phyloP scores from a whole-genome alignment of 2,797 vertebrate species.

The Okamejei kenojei region DNA sequence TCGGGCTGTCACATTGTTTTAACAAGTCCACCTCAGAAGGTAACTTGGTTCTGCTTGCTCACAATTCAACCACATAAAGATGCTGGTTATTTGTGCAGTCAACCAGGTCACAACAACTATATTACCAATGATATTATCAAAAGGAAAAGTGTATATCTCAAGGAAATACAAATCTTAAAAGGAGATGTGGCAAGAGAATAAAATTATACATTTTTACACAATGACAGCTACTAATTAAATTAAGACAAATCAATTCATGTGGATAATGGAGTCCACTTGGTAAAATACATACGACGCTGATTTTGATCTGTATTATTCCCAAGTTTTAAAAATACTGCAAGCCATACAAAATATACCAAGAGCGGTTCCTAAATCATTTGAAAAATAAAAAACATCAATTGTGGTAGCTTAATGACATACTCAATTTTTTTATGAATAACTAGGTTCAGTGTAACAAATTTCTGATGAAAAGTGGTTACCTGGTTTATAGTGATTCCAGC shows the following conservation, averaged over 20 bases:
- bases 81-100: background rate
- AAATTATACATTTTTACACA: background rate
- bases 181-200: background rate
- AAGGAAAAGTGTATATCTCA: background rate
- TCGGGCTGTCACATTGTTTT: background rate
- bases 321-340: background rate
- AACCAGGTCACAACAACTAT: background rate
- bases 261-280: background rate
- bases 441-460: background rate
- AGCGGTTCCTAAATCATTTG: background rate
- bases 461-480: background rate
- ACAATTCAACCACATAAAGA: background rate
- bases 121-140: background rate
- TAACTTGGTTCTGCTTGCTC: background rate
- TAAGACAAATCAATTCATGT: background rate
- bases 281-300: background rate
- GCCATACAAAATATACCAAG: background rate
- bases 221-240: background rate
- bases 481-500: background rate
- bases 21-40: background rate
- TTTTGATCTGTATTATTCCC: conserved; percentile 5
- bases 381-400: background rate
- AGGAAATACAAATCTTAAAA: background rate
- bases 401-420: background rate
- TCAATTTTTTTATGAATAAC: background rate